Base-by-base conservation (phyloP, 2,888 invertebrate genomes). In the Leptopilina myrica region DNA sequence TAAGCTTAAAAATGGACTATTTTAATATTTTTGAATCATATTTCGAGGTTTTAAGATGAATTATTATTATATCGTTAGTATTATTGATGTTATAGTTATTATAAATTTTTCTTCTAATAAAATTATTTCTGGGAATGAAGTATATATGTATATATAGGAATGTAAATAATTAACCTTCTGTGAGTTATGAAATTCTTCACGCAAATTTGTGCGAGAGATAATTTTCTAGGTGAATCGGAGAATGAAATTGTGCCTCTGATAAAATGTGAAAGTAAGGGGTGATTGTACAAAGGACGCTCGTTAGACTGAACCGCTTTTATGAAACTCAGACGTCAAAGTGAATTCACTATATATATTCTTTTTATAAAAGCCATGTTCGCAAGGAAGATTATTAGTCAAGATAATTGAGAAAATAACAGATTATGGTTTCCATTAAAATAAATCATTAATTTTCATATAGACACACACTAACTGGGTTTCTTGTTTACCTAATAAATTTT, bases 241-340 rank as follows among this genome's bases (percentile, higher is more conserved):
- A 26, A 69, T 69, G 69, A 69, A 69, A 69, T 33, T 69, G 26
- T n/a, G 53, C 49, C 33, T 53, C 53, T 69, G 20, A 69, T 49
- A 69, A 69, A 53, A 53, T 56, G 69, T 69, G 49, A 20, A 69
- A 33, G 53, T 53, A 69, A 53, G 49, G 69, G 69, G 49, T 56
- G 69, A 69, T 53, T 53, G 69, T 53, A 69, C 67, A 69, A 69
- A 69, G 67, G 67, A 49, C 3, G 67, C 67, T 69, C 49, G 26
- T 69, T 53, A 69, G 66, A 66, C 67, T 20, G 26, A 46, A 49
- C 15, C 6, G 67, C 67, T 53, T 69, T 53, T 69, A 69, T 53
- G 53, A 69, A 69, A 69, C 53, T 53, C 33, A 53, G 26, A 69
- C 53, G 33, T 69, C 69, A 69, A 69, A 53, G 69, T 53, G 69